Evolutionary conservation across 2,113 vertebrate species (phyloP), one percentile per base, ranked within the genome.

Genomic region (Brienomyrus longianalis): DNA sequence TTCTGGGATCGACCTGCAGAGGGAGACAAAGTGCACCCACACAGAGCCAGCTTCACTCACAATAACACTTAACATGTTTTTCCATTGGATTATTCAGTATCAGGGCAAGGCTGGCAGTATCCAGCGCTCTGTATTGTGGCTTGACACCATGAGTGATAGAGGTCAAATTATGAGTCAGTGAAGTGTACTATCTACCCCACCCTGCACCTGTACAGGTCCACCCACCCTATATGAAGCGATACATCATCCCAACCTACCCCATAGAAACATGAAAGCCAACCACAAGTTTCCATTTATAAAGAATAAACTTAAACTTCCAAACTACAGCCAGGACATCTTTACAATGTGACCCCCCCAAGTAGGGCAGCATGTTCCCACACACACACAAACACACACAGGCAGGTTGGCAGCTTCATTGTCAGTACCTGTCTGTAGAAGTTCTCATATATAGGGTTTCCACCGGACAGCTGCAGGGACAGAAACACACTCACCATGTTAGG

Each of bases 381-480:
- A 62, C 56, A 59, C 23, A 62, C n/a, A 27, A n/a, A 66, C 59
- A 27, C n/a, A 31, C 27, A 77, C 35, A 19, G 3, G 45, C 23
- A 47, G 6, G 45, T n/a, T 84, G 10, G 19, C 31, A 35, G 1
- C 31, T 35, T 39, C 70, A 19, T 7, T 54, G 15, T 89, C 5
- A 93, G 52, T 95, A 98, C 98, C 97, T 98, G 97, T 93, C 98
- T 97, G 94, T 99, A 99, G 0, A 97, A 98, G 62, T 91, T 96
- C 90, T 99, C 98, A 43, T 98, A 99, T 8, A 96, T 90, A 0
- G 97, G 96, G 91, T 96, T 97, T 92, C 97, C 98, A 93, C 94
- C 91, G 54, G 97, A 96, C 90, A 99, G 93, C 98, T 99, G 93
- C 77, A 95, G 50, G 89, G 88, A 90, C 88, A 77, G 92, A 62